Evolutionary conservation across 2,797 vertebrate species (phyloP).

Genomic region (Gila robusta): DNA sequence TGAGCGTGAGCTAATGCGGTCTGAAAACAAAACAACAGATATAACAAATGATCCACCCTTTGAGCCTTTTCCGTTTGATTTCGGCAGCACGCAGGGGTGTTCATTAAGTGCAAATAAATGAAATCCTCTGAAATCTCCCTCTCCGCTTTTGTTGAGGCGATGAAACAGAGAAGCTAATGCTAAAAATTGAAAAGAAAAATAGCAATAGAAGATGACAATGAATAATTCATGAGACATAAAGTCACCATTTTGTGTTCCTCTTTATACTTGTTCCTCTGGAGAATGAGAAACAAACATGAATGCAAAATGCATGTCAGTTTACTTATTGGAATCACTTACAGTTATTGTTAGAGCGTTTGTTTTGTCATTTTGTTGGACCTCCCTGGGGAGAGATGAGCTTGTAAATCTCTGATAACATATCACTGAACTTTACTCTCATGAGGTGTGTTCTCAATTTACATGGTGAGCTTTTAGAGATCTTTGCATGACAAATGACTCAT

Average conservation of each 20-base stretch:
- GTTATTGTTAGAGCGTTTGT: slow-evolving; percentile 39
- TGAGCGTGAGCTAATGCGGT: slow-evolving; percentile 37
- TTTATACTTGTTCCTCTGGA: slow-evolving; percentile 37
- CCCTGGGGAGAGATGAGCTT: slow-evolving; percentile 22
- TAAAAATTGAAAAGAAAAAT: slow-evolving; percentile 38
- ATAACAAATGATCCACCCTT: slow-evolving; percentile 42
- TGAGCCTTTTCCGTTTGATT: slow-evolving; percentile 34
- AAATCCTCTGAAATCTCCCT: slow-evolving; percentile 42
- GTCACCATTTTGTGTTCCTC: slow-evolving; percentile 46
- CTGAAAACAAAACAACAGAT: slow-evolving; percentile 39
- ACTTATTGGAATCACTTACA: slow-evolving; percentile 31
- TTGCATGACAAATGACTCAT: slow-evolving; percentile 25
- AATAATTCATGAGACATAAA: slow-evolving; percentile 50
- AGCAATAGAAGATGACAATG: slow-evolving; percentile 12
- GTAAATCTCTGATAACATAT: slow-evolving; percentile 38
- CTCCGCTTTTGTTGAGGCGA: slow-evolving; percentile 9
- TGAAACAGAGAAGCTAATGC: slow-evolving; percentile 37
- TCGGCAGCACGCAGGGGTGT: slow-evolving; percentile 27
- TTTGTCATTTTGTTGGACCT: slow-evolving; percentile 32
- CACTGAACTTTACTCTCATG: slow-evolving; percentile 30
- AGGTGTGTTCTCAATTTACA: slow-evolving; percentile 28
- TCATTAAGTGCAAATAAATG: slow-evolving; percentile 47
- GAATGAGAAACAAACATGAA: slow-evolving; percentile 25
- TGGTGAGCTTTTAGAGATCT: slow-evolving; percentile 25
- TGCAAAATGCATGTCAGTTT: slow-evolving; percentile 37